Percentiles rank a stretch among this genome's conserved stretches.
These are phyloP conservation scores for Pseudopipra pipra DNA, from an alignment of 2,113 vertebrate genomes.

Conservation along the genomic window DNA sequence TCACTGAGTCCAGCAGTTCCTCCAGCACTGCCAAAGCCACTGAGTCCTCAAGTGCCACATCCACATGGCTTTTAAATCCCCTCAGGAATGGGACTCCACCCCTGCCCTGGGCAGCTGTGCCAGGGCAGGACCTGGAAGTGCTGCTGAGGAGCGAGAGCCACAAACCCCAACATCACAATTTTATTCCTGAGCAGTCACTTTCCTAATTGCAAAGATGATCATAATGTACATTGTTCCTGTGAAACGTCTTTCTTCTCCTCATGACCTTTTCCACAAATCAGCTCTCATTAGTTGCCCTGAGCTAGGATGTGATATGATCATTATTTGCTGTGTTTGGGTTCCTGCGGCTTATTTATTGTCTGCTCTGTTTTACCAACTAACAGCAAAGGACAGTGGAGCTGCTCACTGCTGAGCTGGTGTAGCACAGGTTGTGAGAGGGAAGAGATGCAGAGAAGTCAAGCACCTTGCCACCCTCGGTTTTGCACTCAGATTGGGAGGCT, in stretches of 20 bases:
- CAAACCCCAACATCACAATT: neutral
- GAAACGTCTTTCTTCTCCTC: neutral
- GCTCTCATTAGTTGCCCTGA: neutral
- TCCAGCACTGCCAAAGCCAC: neutral
- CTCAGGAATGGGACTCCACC: rapidly evolving
- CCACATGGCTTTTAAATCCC: rapidly evolving
- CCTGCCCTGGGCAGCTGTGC: neutral
- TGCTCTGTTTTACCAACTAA: neutral
- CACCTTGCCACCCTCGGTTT: rapidly evolving
- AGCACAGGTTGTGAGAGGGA: neutral
- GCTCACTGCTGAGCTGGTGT: neutral
- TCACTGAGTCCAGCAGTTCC: rapidly evolving
- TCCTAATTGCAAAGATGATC: neutral
- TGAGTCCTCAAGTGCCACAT: neutral
- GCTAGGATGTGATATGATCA: neutral
- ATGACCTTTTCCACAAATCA: neutral
- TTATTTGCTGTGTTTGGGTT: neutral
- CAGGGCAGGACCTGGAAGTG: neutral
- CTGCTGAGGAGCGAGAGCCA: neutral
- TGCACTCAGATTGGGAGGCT: neutral
- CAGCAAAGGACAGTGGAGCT: neutral
- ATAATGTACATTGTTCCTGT: neutral
- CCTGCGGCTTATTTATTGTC: neutral
- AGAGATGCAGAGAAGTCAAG: neutral
- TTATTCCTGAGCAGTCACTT: neutral